These are phyloP conservation scores for Drosophila percnosoma DNA, from an alignment of 2,888 invertebrate genomes.

Conservation along the genomic window DNA sequence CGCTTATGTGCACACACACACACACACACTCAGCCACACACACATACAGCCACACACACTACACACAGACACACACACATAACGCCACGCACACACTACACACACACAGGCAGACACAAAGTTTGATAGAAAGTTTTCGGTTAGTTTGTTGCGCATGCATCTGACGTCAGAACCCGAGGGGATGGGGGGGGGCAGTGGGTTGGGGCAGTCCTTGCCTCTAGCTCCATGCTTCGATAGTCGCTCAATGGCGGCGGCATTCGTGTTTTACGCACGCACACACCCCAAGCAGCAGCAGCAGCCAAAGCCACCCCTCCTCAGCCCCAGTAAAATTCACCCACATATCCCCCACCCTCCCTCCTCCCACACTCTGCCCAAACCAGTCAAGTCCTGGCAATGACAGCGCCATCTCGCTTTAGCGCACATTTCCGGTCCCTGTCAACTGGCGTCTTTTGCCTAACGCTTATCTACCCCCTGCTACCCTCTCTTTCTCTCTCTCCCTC, in stretches of 20 bases:
- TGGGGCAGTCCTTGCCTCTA: conserved; percentile 9
- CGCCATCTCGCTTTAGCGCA: conserved; percentile 77
- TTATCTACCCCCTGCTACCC: conserved; percentile 29
- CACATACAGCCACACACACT: conserved; percentile 12
- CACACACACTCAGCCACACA: conserved; percentile 30
- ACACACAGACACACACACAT: conserved; percentile 3
- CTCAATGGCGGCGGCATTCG: conserved; percentile 50
- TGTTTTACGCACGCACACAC: conserved; percentile 49
- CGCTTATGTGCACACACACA: conserved; percentile 65
- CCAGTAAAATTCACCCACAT: conserved; percentile 22
- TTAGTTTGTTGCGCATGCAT: conserved; percentile 41
- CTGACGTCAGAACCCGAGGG: conserved; percentile 52
- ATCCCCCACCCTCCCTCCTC: not conserved
- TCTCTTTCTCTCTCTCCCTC: not conserved
- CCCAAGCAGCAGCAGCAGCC: conserved; percentile 20
- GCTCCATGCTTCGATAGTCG: conserved; percentile 14
- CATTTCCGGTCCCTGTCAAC: conserved; percentile 61
- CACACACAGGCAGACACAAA: conserved; percentile 27
- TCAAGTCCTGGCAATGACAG: conserved; percentile 45
- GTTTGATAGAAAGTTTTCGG: conserved; percentile 40
- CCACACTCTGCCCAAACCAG: not conserved
- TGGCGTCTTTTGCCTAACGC: conserved; percentile 36
- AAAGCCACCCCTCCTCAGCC: not conserved
- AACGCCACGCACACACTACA: not conserved
- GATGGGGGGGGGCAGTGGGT: not conserved